phyloP scores from a whole-genome alignment of 2,888 invertebrate genomes.

The Lissonota sp. region DNA sequence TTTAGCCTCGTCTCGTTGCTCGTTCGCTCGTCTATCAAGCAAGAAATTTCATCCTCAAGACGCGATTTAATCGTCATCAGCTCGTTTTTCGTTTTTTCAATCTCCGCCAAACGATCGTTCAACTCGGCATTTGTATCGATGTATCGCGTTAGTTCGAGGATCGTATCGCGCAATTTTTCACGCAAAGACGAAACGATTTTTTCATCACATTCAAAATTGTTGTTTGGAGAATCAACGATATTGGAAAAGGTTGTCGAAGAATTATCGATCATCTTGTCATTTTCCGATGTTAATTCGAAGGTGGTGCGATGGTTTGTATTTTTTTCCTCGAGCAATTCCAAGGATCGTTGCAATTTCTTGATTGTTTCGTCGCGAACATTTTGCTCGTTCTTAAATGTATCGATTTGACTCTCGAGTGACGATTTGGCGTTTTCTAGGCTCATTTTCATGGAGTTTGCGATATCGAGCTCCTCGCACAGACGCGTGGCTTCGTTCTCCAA shows the following conservation, averaged over 20 bases:
- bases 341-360: conserved; percentile 32
- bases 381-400: conserved; percentile 23
- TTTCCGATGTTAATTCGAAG: conserved; percentile 31
- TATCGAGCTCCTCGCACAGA: conserved; percentile 40
- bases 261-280: background rate
- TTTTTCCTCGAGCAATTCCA: conserved; percentile 9
- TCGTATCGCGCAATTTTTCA: conserved; percentile 6
- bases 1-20: background rate
- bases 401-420: conserved; percentile 8
- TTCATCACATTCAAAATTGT: conserved; percentile 1
- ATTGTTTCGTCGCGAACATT: conserved; percentile 21
- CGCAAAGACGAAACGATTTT: conserved; percentile 10
- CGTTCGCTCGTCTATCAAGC: conserved; percentile 12
- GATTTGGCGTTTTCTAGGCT: conserved; percentile 31
- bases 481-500: conserved; percentile 57
- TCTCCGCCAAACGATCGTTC: conserved; percentile 12
- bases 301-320: conserved; percentile 6
- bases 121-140: conserved; percentile 16
- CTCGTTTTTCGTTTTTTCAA: background rate
- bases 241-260: background rate
- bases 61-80: background rate
- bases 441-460: conserved; percentile 40
- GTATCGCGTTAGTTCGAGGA: background rate
- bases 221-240: background rate
- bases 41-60: conserved; percentile 15